Conservation (phyloP, 2,888 invertebrate species). For the Machimus rusticus region DNA sequence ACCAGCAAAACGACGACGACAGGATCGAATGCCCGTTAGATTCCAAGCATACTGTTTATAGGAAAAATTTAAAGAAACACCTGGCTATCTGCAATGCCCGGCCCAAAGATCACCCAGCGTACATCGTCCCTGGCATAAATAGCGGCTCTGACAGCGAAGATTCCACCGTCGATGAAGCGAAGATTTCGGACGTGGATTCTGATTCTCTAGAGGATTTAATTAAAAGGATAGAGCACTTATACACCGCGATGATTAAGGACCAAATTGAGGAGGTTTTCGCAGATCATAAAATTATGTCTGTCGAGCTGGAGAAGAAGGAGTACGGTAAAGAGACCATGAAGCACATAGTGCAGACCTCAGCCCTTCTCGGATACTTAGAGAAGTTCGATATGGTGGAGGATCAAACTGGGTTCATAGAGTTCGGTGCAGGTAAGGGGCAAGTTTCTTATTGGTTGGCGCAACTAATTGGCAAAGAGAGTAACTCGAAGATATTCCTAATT, state of each 20-base stretch:
- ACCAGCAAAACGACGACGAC: slow-evolving; percentile 24
- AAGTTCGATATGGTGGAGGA: slow-evolving; percentile 68
- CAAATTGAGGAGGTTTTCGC: slow-evolving; percentile 61
- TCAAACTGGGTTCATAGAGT: slow-evolving; percentile 80
- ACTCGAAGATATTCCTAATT: slow-evolving; percentile 72
- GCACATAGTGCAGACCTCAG: slow-evolving; percentile 81
- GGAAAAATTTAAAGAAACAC: slow-evolving; percentile 73
- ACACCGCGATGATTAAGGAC: slow-evolving; percentile 56
- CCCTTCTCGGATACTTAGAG: slow-evolving; percentile 75
- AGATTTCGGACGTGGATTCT: slow-evolving; percentile 61
- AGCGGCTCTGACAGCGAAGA: slow-evolving; percentile 50
- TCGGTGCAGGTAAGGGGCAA: slow-evolving; percentile 91
- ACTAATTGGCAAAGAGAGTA: slow-evolving; percentile 64
- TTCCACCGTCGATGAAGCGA: slow-evolving; percentile 49
- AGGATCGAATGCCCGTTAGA: slow-evolving; percentile 78
- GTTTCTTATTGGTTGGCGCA: slow-evolving; percentile 79
- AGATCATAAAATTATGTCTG: slow-evolving; percentile 63
- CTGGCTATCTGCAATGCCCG: slow-evolving; percentile 77
- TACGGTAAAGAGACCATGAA: slow-evolving; percentile 72
- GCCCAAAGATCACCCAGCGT: slow-evolving; percentile 64
- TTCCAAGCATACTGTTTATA: slow-evolving; percentile 74
- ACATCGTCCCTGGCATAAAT: slow-evolving; percentile 57
- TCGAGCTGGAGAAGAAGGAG: slow-evolving; percentile 65
- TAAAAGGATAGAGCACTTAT: slow-evolving; percentile 62
- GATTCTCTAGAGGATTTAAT: slow-evolving; percentile 61